These are phyloP conservation scores for Megamerina dolium DNA, from an alignment of 2,888 invertebrate genomes.

Conservation along the genomic window DNA sequence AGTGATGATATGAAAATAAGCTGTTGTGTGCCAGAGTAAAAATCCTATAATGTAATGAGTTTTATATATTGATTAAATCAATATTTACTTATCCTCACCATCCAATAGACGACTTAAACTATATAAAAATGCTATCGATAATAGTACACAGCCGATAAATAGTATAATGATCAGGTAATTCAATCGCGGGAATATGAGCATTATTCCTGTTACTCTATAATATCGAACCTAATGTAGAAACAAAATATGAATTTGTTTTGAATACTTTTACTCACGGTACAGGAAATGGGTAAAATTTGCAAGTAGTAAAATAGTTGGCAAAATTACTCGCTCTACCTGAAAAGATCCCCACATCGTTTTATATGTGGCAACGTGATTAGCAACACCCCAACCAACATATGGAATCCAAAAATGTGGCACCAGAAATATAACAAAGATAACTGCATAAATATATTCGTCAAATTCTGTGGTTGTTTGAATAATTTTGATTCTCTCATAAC, in stretches of 20 bases:
- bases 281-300: no score
- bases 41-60: slow-evolving; percentile 49
- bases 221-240: slow-evolving; percentile 51
- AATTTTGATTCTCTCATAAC: slow-evolving; percentile 58
- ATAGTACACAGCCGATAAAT: slow-evolving; percentile 57
- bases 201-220: slow-evolving; percentile 56
- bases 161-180: slow-evolving; percentile 59
- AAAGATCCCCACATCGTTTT: slow-evolving; percentile 64
- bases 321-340: slow-evolving; percentile 51
- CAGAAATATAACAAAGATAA: slow-evolving; percentile 60
- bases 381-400: slow-evolving; percentile 65
- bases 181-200: slow-evolving; percentile 57
- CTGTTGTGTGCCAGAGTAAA: slow-evolving; percentile 56
- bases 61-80: background rate
- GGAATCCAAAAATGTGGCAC: slow-evolving; percentile 64
- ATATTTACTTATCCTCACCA: slow-evolving; percentile 17
- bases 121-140: slow-evolving; percentile 58
- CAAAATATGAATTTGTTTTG: background rate
- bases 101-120: slow-evolving; percentile 58
- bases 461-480: slow-evolving; percentile 57
- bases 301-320: no score
- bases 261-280: background rate
- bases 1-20: slow-evolving; percentile 57
- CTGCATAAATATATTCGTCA: slow-evolving; percentile 64
- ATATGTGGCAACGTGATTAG: slow-evolving; percentile 60